Base-by-base conservation (phyloP, 2,888 invertebrate genomes). In the Chalcosyrphus nemorum region DNA sequence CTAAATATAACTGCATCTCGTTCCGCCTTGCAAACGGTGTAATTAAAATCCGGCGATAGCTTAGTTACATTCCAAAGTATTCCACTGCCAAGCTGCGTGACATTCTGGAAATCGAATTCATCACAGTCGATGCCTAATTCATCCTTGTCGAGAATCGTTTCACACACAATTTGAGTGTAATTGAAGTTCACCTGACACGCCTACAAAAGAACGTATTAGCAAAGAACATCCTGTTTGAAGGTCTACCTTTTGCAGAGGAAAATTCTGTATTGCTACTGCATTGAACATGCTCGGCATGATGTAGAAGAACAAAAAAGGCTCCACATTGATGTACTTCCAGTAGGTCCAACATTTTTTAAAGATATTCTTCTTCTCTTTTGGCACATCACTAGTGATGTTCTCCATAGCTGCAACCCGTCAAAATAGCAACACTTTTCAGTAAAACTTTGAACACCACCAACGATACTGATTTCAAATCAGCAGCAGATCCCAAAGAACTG, bases 21-120 rank as follows among this genome's bases (percentile, higher is more conserved):
- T 87, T 92, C 92, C 11, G 91, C 91, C 70, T 90, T 89, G 86
- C 92, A 92, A 9, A 91, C 91, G 1, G 91, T 90, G 11, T 88
- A 89, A 65, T 90, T 90, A 17, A 91, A 90, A 29, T 88, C 88
- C 4, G 80, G 24, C 1, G 89, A 88, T 2, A 71, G 27, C 5
- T 88, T 80, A 4, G 71, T 87, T 11, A 89, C 68, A 35, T 85
- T 68, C 27, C 74, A 72, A 41, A 89, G 81, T 4, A 81, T 82
- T 2, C 86, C 61, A 2, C 88, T 81, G 2, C 90, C 88, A 0
- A 88, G 86, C 1, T 86, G 43, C 3, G 90, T 90, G 4, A 87
- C 87, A 66, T 90, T 89, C 21, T 89, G 89, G 17, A 89, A 88
- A 13, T 84, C 81, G 21, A 89, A 88, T 2, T 35, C 84, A 11